Evolutionary conservation across 1,140 invertebrate genomes (phyloP).

Genomic region (Octopus bimaculoides): DNA sequence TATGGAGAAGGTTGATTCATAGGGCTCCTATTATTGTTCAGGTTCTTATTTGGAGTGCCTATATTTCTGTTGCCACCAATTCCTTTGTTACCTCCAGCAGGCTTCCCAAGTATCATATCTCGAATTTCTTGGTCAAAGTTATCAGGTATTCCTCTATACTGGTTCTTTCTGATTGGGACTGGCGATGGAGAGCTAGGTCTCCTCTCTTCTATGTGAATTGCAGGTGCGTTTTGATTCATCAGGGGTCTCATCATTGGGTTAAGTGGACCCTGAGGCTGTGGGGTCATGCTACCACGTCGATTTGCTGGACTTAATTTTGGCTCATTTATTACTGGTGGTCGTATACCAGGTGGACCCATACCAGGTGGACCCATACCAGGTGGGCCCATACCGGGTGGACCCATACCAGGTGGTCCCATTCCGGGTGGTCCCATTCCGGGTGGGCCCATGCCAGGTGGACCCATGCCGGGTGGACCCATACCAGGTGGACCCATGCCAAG

Average conservation of each 20-base stretch:
- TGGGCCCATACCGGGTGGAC: background rate
- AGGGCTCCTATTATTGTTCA: too few species aligned
- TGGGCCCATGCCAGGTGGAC: background rate
- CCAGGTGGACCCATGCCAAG: background rate
- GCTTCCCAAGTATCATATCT: background rate
- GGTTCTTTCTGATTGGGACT: background rate
- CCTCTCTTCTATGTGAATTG: background rate
- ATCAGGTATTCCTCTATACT: background rate
- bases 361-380: background rate
- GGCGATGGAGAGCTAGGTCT: background rate
- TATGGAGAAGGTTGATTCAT: too few species aligned
- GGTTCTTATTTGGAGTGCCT: too few species aligned
- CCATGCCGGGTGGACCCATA: background rate
- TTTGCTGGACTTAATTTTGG: too few species aligned
- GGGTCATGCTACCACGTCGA: too few species aligned
- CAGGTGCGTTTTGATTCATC: background rate
- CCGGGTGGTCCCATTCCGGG: background rate
- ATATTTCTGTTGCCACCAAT: too few species aligned
- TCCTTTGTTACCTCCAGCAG: background rate
- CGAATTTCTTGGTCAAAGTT: constrained; percentile 5
- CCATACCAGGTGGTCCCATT: background rate
- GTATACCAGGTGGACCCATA: background rate
- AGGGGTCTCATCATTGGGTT: background rate
- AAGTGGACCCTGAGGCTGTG: background rate
- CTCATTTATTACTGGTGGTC: background rate